Evolutionary conservation across 2,888 invertebrate species (phyloP), one percentile per base, ranked within the genome.

Genomic region (Lochmaea capreae): DNA sequence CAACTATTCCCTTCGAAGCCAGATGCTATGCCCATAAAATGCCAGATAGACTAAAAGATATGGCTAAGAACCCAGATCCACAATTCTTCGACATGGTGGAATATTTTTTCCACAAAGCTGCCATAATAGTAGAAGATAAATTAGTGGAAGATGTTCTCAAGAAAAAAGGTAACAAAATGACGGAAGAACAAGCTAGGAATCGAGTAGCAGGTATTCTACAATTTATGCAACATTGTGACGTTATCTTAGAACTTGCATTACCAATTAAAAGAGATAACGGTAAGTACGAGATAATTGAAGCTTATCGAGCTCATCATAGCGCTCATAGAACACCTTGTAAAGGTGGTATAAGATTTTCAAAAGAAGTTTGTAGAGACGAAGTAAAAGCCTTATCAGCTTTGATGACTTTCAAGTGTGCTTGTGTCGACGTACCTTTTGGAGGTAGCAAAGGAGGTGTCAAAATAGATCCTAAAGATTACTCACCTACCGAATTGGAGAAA

Each of bases 341-440:
- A 93, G 98, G 72, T n/a, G 72, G 72, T 14, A 42, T 99, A 84
- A 93, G 99, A 86, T 99, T 93, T 90, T 95, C 96, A 79, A 89
- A 92, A 87, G 95, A 97, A 85, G 98, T 98, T 46, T 92, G 92
- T 81, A 91, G 94, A 39, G 97, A 97, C 85, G 98, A 98, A 88
- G 97, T 99, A 1, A 97, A 96, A 87, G 99, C 98, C 59, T 87
- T 99, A 82, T 94, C 98, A 3, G 96, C 98, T 65, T 88, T 99
- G 85, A 99, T 99, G 99, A 98, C 98, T 4, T 99, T 97, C 90
- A 99, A 99, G 89, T 98, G 98, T 89, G 97, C 99, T 18, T 97
- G 97, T 85, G 99, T 99, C 1, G 98, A 98, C 86, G 97, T 99
- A 0, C 99, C 99, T 0, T 99, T 98, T 88, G 98, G 99, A 43